These are phyloP conservation scores for Rhagonycha lutea DNA, from an alignment of 2,888 invertebrate species.

Conservation along the genomic window DNA sequence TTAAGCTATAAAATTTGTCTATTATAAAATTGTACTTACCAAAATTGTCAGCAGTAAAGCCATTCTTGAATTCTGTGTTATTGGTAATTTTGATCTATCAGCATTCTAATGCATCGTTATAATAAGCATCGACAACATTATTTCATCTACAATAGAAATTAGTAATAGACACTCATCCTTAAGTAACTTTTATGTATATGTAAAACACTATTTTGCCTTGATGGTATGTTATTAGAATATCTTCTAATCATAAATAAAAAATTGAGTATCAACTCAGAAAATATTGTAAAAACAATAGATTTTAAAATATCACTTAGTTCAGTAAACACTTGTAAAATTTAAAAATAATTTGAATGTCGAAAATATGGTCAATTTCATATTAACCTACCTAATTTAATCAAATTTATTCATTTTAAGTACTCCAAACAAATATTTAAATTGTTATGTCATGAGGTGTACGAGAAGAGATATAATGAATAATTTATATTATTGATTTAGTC, in stretches of 20 bases:
- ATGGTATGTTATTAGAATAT: not conserved
- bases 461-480: not conserved
- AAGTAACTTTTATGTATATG: not conserved
- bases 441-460: not conserved
- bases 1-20: not conserved
- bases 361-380: not conserved
- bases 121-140: not conserved
- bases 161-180: not conserved
- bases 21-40: not conserved
- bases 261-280: not conserved
- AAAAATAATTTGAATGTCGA: not conserved
- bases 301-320: not conserved
- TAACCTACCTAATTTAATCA: not conserved
- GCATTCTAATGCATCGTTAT: not conserved
- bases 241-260: not conserved
- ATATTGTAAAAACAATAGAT: not conserved
- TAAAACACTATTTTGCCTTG: not conserved
- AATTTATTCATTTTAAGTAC: not conserved
- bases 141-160: not conserved
- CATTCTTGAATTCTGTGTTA: not conserved
- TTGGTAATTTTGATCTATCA: not conserved
- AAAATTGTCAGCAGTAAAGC: not conserved
- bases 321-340: not conserved
- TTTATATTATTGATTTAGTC: not conserved
- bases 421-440: not conserved